phyloP scores from a whole-genome alignment of 2,888 invertebrate species.

The Agonum fuliginosum region DNA sequence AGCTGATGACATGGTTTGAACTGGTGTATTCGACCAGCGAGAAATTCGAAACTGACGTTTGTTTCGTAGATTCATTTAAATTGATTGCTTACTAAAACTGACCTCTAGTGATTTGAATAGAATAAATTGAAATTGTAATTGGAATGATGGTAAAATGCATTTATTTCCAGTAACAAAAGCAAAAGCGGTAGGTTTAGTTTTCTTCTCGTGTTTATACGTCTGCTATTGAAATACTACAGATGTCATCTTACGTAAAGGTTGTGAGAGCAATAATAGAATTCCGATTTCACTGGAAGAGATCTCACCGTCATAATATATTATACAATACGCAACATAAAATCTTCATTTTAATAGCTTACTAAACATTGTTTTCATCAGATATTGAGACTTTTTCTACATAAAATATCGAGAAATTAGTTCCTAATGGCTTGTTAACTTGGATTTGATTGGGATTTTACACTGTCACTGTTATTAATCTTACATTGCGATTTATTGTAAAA shows the following conservation, averaged over 20 bases:
- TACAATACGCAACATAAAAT: conserved; percentile 27
- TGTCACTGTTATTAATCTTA: not conserved
- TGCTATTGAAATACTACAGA: conserved; percentile 17
- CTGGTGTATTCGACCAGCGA: too few relatives aligned
- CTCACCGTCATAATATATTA: not conserved
- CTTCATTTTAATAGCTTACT: conserved; percentile 17
- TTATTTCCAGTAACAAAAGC: too few relatives aligned
- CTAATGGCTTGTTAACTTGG: not conserved
- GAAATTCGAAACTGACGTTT: too few relatives aligned
- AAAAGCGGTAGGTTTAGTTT: too few relatives aligned
- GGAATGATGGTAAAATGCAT: too few relatives aligned
- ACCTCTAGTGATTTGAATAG: too few relatives aligned
- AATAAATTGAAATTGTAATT: too few relatives aligned
- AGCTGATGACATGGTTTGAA: too few relatives aligned
- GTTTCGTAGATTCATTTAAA: too few relatives aligned
- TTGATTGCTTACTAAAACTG: too few relatives aligned
- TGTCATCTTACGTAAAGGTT: conserved; percentile 11
- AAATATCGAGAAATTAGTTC: not conserved
- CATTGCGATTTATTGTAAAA: not conserved
- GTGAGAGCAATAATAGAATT: conserved; percentile 20
- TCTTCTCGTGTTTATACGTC: too few relatives aligned
- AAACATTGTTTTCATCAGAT: not conserved
- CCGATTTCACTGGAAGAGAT: conserved; percentile 27
- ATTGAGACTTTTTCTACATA: not conserved
- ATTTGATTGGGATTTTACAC: not conserved